Evolutionary conservation across 2,888 invertebrate genomes (phyloP), one percentile per base, ranked within the genome.

Genomic region (Podotricha telesiphe): DNA sequence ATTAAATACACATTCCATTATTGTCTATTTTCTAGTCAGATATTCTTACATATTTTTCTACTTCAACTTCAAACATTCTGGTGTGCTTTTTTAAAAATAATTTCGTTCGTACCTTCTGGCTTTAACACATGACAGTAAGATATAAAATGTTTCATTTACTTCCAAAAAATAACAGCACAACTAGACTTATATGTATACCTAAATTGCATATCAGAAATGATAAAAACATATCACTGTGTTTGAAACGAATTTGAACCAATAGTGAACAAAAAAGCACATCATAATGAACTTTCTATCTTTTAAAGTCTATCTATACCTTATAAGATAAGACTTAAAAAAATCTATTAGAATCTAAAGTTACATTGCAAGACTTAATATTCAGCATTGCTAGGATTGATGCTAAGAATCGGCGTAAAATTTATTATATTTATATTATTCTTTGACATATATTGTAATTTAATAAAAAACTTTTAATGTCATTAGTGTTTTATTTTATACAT

Each of bases 381-480:
- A 78, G 82, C 85, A 86, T 85, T 82, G 69, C 86, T 86, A 79
- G 79, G 50, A 66, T 71, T 67, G 82, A 87, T 86, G 88, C 86
- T 86, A 73, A 68, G 65, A 67, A 67, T 68, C 70, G 73, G 70
- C 69, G 56, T 73, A 84, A 90, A 87, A 86, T 91, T 91, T 92
- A 91, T 83, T 85, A 91, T 88, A 89, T 91, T 91, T 92, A 86
- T 91, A 92, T 84, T 91, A 91, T 93, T 91, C 92, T 91, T 91
- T 89, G 90, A 91, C 88, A 90, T 88, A 89, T 91, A 91, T 89
- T 91, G 87, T 91, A 87, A 91, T 91, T 92, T 90, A 92, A 91
- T 91, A 93, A 91, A 91, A 91, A 89, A 89, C 82, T 86, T 83
- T 85, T 86, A 85, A 85, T 86, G 86, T 87, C 83, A 87, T 82